Base-by-base conservation (phyloP, 2,888 invertebrate species). In the Temnothorax ravouxi region DNA sequence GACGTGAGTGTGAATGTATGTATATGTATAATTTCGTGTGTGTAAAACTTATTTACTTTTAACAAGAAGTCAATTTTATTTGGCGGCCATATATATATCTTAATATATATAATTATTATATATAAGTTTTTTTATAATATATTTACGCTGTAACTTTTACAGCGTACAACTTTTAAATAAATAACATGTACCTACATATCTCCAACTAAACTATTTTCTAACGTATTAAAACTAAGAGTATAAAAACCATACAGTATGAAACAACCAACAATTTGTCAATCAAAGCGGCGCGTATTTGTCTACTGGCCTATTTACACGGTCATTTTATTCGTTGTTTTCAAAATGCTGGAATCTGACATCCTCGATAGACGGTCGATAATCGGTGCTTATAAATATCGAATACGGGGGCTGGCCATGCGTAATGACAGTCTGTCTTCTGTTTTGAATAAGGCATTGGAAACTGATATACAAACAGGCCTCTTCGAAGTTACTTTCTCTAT, bases 271-370 rank as follows among this genome's bases (percentile, higher is more conserved):
- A 6, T 44, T 34, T 79, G 56, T 44, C 44, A 52, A 47, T 59
- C 25, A 47, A 77, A 56, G 56, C n/a, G n/a, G 8, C 44, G 9
- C 41, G 29, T n/a, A 41, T 6, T 56, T 52, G 21, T 41, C 44
- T 59, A 69, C 41, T 47, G 44, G 21, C n/a, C 38, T 69, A 41
- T 50, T 25, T 29, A 56, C 21, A 13, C 67, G 56, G 25, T 44
- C 62, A 47, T 79, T 56, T 67, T 56, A 69, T 79, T 79, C 79
- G 79, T 79, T 79, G 79, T 79, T 56, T 47, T 29, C 52, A 69
- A 50, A 44, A 54, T 67, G 71, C n/a, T 34, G 29, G 59, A 34
- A 79, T 69, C 47, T n/a, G 47, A 56, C 21, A 15, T 47, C n/a
- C 8, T 47, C 47, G 62, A 54, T 44, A 64, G 15, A 69, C 47